Percentiles rank a stretch among this genome's conserved stretches.
Evolutionary conservation across 2,888 invertebrate species (phyloP).

Genomic region (Oscheius onirici): DNA sequence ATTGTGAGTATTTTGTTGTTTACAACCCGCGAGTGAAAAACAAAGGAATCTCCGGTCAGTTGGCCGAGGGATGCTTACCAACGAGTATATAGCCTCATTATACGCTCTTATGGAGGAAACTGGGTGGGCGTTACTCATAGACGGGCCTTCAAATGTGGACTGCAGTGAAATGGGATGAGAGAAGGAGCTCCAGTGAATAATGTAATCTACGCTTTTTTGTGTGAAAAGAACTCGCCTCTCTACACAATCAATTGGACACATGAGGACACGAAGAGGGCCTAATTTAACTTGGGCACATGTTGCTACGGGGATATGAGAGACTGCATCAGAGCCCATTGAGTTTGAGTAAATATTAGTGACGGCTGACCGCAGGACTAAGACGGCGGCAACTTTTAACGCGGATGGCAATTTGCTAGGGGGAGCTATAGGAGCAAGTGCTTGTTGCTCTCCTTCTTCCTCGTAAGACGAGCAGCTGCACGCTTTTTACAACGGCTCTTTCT

Average conservation of each 20-base stretch:
- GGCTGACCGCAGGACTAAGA: neutral
- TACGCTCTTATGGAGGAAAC: neutral
- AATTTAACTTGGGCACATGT: conserved; percentile 19
- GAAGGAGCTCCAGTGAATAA: conserved; percentile 9
- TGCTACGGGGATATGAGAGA: neutral
- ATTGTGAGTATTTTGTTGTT: neutral
- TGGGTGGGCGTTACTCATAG: neutral
- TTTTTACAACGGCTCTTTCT: conserved; percentile 18
- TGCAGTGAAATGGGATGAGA: too few species aligned
- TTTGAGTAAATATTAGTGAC: conserved; percentile 12
- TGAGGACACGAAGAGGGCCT: neutral
- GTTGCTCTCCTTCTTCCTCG: conserved; percentile 15
- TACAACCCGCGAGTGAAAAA: neutral
- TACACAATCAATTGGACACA: conserved; percentile 16
- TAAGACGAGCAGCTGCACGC: conserved; percentile 33
- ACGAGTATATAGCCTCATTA: too few species aligned
- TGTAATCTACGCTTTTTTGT: conserved; percentile 15
- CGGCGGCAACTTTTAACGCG: neutral
- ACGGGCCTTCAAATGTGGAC: neutral
- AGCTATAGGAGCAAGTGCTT: conserved; percentile 13
- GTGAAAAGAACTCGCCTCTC: conserved; percentile 12
- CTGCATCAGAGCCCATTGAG: conserved; percentile 10
- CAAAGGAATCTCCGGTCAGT: conserved; percentile 4
- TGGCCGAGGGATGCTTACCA: conserved; percentile 1
- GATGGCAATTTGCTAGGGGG: neutral